Evolutionary conservation across 2,113 vertebrate genomes (phyloP).

Genomic region (Cryptoleucopteryx plumbea): DNA sequence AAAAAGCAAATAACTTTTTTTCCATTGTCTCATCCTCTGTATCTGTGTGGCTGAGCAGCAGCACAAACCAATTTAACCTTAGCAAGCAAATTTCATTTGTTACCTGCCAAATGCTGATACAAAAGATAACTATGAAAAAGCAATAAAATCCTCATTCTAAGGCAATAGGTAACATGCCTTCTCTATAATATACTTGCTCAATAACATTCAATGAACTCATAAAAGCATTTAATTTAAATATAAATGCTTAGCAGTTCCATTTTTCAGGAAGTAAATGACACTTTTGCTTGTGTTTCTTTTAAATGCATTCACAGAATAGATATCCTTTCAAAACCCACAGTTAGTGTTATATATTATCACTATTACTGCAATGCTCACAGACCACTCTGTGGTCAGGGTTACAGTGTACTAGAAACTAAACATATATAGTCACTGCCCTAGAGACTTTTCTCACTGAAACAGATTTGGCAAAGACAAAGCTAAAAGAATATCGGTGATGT

Average conservation of each 20-base stretch:
- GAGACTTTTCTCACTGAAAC: background rate
- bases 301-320: constrained; percentile 9
- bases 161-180: constrained; percentile 19
- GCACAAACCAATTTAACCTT: constrained; percentile 60
- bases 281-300: background rate
- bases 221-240: constrained; percentile 50
- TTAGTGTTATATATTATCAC: background rate
- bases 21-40: background rate
- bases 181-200: constrained; percentile 35
- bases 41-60: background rate
- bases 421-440: background rate
- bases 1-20: background rate
- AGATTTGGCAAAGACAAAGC: background rate
- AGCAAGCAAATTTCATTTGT: constrained; percentile 68
- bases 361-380: background rate
- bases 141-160: constrained; percentile 52
- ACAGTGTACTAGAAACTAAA: background rate
- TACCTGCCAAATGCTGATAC: constrained; percentile 47
- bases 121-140: constrained; percentile 56
- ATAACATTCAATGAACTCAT: constrained; percentile 45
- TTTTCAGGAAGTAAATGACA: constrained; percentile 18
- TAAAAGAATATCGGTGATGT: background rate
- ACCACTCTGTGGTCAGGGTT: background rate
- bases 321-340: constrained; percentile 10
- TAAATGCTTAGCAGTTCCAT: constrained; percentile 48